These are phyloP conservation scores for Corythaixoides concolor DNA, from an alignment of 2,113 vertebrate genomes.

Conservation along the genomic window DNA sequence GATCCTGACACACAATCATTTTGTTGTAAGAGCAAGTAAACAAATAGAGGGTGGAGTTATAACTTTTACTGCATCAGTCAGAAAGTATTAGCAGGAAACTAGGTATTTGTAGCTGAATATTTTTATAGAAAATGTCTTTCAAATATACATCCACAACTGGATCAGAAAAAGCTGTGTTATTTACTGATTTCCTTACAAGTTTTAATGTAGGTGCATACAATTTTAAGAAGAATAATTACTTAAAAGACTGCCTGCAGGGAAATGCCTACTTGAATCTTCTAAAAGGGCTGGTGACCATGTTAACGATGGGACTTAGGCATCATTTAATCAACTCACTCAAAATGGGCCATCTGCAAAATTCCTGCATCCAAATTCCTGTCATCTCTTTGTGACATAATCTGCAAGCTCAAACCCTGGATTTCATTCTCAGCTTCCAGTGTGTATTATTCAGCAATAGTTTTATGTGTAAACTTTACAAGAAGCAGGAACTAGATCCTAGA, in stretches of 20 bases:
- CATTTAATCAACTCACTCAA: neutral
- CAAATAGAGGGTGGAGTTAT: neutral
- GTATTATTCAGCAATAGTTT: neutral
- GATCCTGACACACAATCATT: neutral
- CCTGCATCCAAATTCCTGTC: neutral
- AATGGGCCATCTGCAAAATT: neutral
- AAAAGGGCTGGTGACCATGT: neutral
- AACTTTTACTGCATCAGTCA: neutral
- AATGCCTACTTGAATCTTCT: neutral
- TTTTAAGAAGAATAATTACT: neutral
- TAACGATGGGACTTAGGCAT: neutral
- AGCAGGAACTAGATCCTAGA: neutral
- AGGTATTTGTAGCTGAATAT: neutral
- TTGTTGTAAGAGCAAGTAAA: neutral
- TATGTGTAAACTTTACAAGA: neutral
- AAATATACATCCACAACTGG: neutral
- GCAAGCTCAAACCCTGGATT: neutral
- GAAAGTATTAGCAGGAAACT: neutral
- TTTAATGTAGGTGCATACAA: neutral
- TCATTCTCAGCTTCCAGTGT: neutral
- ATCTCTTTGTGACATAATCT: neutral
- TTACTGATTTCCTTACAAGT: neutral
- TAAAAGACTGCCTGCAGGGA: neutral
- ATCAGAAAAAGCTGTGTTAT: neutral
- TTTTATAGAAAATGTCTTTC: neutral